A percentile compares a stretch with the other conserved stretches of the same genome.
Conservation (phyloP, 92 coral and sea anemone species). For the Parazoanthus swiftii region DNA sequence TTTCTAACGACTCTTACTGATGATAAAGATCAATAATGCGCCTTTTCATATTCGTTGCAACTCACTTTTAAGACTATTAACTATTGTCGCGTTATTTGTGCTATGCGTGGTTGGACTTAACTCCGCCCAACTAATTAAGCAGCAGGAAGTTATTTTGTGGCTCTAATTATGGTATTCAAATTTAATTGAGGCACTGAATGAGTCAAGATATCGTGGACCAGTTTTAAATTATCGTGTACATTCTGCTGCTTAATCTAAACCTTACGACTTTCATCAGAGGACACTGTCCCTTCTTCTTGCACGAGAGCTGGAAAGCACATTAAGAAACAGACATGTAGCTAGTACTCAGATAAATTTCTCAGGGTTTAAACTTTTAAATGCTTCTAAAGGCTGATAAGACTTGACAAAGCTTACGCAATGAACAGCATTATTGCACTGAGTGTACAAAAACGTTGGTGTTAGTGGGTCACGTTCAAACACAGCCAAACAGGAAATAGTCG, state of each 20-base stretch:
- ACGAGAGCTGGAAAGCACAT: neutral
- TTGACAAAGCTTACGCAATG: neutral
- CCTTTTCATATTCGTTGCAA: neutral
- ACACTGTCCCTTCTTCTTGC: neutral
- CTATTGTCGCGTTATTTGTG: neutral
- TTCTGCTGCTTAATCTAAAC: neutral
- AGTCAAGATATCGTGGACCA: neutral
- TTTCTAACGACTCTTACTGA: neutral
- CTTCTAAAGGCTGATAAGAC: neutral
- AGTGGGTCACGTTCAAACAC: neutral
- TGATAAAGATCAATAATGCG: neutral
- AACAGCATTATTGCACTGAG: neutral
- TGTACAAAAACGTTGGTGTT: neutral
- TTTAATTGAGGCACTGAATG: neutral
- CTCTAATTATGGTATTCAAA: neutral
- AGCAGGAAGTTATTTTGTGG: neutral
- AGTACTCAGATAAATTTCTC: neutral
- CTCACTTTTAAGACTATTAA: neutral
- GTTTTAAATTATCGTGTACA: no score
- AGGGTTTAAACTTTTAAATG: neutral
- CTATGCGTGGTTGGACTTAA: neutral
- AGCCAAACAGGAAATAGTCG: neutral
- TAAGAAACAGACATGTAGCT: neutral
- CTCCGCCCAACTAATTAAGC: slow-evolving; percentile 23
- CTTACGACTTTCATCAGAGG: neutral